These are phyloP conservation scores for Nipponia nippon DNA, from an alignment of 2,113 vertebrate species.

Conservation along the genomic window DNA sequence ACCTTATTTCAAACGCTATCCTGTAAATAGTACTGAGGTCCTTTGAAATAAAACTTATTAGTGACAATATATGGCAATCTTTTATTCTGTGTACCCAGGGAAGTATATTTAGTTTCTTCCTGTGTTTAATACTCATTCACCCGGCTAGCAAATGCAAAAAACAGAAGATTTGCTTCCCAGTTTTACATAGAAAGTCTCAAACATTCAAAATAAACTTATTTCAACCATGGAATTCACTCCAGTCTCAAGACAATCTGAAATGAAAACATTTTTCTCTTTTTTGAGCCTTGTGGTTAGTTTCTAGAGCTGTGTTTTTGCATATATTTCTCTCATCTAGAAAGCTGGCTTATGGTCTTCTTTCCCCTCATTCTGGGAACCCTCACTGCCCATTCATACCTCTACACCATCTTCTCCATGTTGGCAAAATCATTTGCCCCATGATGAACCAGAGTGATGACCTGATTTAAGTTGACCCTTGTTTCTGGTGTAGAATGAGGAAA, in stretches of 20 bases:
- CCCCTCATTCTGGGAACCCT: background rate
- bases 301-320: accelerated
- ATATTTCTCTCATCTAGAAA: background rate
- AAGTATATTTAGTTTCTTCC: background rate
- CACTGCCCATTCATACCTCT: background rate
- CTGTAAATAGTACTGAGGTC: background rate
- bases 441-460: background rate
- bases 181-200: background rate
- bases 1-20: background rate
- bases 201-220: background rate
- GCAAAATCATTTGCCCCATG: background rate
- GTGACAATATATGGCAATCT: background rate
- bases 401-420: background rate
- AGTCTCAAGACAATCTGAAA: background rate
- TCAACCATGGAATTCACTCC: background rate
- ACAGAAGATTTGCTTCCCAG: background rate
- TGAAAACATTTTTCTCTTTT: background rate
- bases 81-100: background rate
- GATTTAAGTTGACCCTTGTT: background rate
- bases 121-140: background rate
- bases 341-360: background rate
- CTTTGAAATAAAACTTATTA: background rate
- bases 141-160: background rate
- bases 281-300: background rate
- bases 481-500: background rate